Evolutionary conservation across 2,797 vertebrate species (phyloP).

Genomic region (Threskiornis aethiopicus): DNA sequence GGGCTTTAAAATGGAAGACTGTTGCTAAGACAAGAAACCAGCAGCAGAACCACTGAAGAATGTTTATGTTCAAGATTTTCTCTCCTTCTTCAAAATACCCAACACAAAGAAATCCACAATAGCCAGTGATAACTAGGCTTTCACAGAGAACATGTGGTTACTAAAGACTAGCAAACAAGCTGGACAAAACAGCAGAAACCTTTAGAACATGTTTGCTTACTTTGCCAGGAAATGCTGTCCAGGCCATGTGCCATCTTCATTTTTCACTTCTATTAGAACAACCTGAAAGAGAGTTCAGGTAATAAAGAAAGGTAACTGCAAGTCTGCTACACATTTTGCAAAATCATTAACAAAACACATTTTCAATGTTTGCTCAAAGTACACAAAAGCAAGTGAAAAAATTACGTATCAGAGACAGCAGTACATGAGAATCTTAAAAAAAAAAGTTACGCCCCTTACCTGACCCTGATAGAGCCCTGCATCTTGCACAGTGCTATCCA

Average conservation of each 20-base stretch:
- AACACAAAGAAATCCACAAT: neutral
- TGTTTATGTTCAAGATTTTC: too few species aligned
- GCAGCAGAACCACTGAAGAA: neutral
- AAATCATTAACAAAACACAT: neutral
- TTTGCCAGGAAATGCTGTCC: conserved; percentile 88
- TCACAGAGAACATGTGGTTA: neutral
- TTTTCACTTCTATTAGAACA: conserved; percentile 94
- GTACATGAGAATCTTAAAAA: neutral
- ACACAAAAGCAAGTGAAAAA: neutral
- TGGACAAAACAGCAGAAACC: neutral
- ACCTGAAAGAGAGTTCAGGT: conserved; percentile 78
- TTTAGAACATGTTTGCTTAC: conserved; percentile 78
- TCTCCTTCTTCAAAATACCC: too few species aligned
- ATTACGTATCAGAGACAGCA: neutral
- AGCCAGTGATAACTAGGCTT: neutral
- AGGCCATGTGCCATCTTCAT: conserved; percentile 96
- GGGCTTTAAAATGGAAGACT: neutral
- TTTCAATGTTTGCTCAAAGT: neutral
- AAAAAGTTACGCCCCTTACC: conserved; percentile 73
- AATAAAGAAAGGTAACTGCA: neutral
- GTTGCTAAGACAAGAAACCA: neutral
- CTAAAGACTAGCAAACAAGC: neutral
- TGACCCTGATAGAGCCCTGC: conserved; percentile 95
- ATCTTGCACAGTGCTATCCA: conserved; percentile 95
- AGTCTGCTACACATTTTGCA: neutral